Percentiles rank a stretch among this genome's conserved stretches.
phyloP scores from a whole-genome alignment of 2,113 vertebrate species.

The Catagonus wagneri region DNA sequence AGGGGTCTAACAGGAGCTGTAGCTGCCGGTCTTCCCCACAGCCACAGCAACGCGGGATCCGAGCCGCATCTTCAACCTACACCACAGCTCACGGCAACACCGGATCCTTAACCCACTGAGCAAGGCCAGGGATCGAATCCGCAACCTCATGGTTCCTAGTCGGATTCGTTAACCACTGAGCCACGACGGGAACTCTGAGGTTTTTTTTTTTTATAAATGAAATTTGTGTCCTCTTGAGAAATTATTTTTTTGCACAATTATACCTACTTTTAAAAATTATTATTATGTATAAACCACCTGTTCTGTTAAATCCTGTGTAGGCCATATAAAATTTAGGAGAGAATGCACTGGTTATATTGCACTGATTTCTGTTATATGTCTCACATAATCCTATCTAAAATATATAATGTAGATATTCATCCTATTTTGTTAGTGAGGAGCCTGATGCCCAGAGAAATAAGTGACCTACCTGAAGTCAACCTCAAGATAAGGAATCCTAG shows the following conservation, averaged over 20 bases:
- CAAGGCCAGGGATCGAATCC: too few species aligned
- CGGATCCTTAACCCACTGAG: too few species aligned
- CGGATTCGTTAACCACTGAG: too few species aligned
- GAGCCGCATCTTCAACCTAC: too few species aligned
- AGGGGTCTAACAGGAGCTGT: too few species aligned
- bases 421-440: background rate
- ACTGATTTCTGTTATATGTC: background rate
- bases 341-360: background rate
- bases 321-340: background rate
- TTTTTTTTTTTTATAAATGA: conserved; percentile 41
- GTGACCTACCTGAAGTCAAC: background rate
- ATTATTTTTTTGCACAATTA: background rate
- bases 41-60: too few species aligned
- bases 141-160: too few species aligned
- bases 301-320: background rate
- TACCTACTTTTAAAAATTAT: conserved; percentile 4
- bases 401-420: background rate
- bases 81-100: too few species aligned
- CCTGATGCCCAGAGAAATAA: background rate
- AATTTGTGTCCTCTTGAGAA: background rate
- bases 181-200: too few species aligned
- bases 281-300: background rate
- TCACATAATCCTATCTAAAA: background rate
- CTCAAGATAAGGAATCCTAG: background rate
- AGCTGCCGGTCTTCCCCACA: too few species aligned